A percentile compares a stretch with the other conserved stretches of the same genome.
Evolutionary conservation across 2,113 vertebrate genomes (phyloP).

Genomic region (Sitta europaea): DNA sequence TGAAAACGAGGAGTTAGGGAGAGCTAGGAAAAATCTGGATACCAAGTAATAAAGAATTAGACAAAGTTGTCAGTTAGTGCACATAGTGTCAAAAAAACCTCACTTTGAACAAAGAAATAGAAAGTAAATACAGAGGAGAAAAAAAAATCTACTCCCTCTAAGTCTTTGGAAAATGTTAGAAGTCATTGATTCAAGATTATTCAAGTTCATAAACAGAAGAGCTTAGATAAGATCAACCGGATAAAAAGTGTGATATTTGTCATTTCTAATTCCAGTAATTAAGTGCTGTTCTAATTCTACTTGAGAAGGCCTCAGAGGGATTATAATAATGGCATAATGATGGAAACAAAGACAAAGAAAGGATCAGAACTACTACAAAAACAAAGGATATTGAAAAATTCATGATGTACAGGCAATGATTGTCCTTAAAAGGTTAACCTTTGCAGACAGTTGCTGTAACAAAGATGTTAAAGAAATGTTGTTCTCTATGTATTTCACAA

Average conservation of each 20-base stretch:
- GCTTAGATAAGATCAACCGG: conserved; percentile 68
- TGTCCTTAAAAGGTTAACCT: conserved; percentile 42
- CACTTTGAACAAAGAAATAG: conserved; percentile 16
- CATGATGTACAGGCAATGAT: conserved; percentile 36
- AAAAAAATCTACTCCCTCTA: not conserved
- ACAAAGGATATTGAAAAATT: conserved; percentile 70
- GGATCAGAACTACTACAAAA: conserved; percentile 70
- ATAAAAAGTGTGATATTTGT: conserved; percentile 78
- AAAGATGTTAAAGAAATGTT: not conserved
- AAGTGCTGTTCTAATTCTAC: conserved; percentile 74
- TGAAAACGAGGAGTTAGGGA: not conserved
- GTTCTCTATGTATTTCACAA: not conserved
- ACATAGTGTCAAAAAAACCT: not conserved
- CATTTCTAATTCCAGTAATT: conserved; percentile 78
- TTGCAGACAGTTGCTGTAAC: not conserved
- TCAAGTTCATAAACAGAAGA: conserved; percentile 71
- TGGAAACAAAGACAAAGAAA: conserved; percentile 70
- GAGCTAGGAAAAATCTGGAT: not conserved
- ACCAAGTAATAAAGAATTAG: not conserved
- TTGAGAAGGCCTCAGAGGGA: conserved; percentile 74
- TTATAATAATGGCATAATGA: conserved; percentile 75
- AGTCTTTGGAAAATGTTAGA: conserved; percentile 64
- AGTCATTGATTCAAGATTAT: conserved; percentile 70
- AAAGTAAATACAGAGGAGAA: not conserved
- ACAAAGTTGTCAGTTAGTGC: not conserved